A percentile compares a stretch with the other conserved stretches of the same genome.
Conservation (phyloP, 2,888 invertebrate genomes). For the Nomada fucata region DNA sequence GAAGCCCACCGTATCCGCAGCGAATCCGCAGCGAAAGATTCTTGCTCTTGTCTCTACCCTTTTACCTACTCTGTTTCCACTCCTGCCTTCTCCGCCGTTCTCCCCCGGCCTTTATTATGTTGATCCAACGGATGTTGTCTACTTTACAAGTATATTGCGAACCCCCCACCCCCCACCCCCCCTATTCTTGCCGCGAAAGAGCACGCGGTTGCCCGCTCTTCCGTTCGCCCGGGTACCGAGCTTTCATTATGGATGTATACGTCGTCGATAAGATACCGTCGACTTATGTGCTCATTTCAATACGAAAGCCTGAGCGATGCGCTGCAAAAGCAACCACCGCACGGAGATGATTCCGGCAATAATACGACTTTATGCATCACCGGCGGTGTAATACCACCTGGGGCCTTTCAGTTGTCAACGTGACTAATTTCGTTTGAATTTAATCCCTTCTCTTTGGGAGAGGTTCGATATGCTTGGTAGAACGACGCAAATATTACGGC, state of each 20-base stretch:
- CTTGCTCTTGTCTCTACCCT: slow-evolving; percentile 45
- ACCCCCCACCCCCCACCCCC: slow-evolving; percentile 20
- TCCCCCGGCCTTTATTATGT: slow-evolving; percentile 62
- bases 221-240: not conserved
- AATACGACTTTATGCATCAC: slow-evolving; percentile 18
- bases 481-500: not conserved
- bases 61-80: slow-evolving; percentile 51
- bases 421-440: slow-evolving; percentile 1
- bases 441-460: not conserved
- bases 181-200: slow-evolving; percentile 34
- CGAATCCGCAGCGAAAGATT: slow-evolving; percentile 58
- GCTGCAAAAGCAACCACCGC: slow-evolving; percentile 14
- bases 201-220: not conserved
- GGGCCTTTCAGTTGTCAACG: not conserved
- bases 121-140: slow-evolving; percentile 62
- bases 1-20: slow-evolving; percentile 53
- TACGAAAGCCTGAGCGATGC: slow-evolving; percentile 39
- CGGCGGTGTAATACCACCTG: not conserved
- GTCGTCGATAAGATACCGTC: slow-evolving; percentile 52
- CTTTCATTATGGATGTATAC: slow-evolving; percentile 52
- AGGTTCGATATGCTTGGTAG: not conserved
- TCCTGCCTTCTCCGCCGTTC: slow-evolving; percentile 47
- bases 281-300: slow-evolving; percentile 51
- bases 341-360: slow-evolving; percentile 20
- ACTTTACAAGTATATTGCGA: slow-evolving; percentile 63